Conservation (phyloP, 2,797 vertebrate genomes). For the Pyrocephalus nanus region DNA sequence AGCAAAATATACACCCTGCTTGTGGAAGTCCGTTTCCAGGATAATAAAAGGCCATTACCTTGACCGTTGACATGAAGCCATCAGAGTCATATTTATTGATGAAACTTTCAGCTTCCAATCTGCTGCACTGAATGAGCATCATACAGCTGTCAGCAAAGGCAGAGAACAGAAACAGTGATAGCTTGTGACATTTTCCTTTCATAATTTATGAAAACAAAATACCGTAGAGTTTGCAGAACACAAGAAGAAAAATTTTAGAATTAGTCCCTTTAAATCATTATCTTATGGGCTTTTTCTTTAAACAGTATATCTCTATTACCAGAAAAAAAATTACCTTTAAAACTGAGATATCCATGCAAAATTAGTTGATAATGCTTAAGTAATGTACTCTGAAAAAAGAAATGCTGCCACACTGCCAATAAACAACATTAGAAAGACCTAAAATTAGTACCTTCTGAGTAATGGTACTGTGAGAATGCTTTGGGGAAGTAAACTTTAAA, state of each 20-base stretch:
- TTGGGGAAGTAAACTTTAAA: background rate
- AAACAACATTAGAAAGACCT: background rate
- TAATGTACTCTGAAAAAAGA: background rate
- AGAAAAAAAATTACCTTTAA: constrained; percentile 23
- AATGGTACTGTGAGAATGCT: background rate
- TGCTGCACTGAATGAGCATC: constrained; percentile 98
- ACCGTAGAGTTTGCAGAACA: constrained; percentile 69
- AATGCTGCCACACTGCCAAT: background rate
- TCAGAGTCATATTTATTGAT: constrained; percentile 99
- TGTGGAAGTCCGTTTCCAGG: constrained; percentile 75
- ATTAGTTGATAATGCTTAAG: background rate
- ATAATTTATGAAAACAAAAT: constrained; percentile 97
- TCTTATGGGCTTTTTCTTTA: too few relatives aligned
- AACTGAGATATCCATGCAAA: background rate
- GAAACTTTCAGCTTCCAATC: constrained; percentile 99
- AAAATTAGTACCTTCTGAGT: background rate
- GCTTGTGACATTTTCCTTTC: constrained; percentile 96
- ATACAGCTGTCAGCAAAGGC: constrained; percentile 98
- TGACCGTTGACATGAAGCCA: constrained; percentile 96
- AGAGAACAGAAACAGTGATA: constrained; percentile 88
- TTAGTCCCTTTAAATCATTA: background rate
- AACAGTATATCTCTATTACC: background rate
- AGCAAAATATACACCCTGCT: background rate
- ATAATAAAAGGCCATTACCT: constrained; percentile 98
- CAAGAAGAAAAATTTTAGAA: constrained; percentile 43